Evolutionary conservation across 2,888 invertebrate species (phyloP).

Genomic region (Muschampia staudingeri): DNA sequence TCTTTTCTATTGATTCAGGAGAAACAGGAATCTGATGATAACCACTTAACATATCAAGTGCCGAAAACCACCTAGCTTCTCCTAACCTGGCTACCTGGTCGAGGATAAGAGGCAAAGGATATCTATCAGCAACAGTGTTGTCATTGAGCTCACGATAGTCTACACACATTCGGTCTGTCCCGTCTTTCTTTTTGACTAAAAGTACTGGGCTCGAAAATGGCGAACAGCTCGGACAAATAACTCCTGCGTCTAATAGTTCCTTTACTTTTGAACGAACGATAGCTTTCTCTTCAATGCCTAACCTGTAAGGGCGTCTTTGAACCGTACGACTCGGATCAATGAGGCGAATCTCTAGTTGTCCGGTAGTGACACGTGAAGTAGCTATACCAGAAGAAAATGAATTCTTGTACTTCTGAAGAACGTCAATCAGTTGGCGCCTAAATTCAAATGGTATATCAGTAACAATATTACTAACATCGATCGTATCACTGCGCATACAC

Average conservation of each 20-base stretch:
- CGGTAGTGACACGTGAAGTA: not conserved
- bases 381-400: not conserved
- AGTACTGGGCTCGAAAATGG: constrained; percentile 5
- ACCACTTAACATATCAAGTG: not conserved
- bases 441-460: no score
- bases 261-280: not conserved
- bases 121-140: constrained; percentile 1
- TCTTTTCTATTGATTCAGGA: no score
- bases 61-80: not conserved
- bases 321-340: not conserved
- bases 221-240: not conserved
- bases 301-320: not conserved
- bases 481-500: no score
- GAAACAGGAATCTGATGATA: no score
- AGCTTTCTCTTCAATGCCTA: no score
- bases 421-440: no score
- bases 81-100: not conserved
- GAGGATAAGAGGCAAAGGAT: not conserved
- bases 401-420: not conserved
- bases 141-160: constrained; percentile 25
- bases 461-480: no score
- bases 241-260: no score
- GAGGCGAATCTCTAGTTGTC: not conserved
- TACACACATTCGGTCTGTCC: constrained; percentile 10
- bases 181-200: constrained; percentile 11